Base-by-base conservation (phyloP, 2,797 vertebrate genomes). In the Poecilia velifera region DNA sequence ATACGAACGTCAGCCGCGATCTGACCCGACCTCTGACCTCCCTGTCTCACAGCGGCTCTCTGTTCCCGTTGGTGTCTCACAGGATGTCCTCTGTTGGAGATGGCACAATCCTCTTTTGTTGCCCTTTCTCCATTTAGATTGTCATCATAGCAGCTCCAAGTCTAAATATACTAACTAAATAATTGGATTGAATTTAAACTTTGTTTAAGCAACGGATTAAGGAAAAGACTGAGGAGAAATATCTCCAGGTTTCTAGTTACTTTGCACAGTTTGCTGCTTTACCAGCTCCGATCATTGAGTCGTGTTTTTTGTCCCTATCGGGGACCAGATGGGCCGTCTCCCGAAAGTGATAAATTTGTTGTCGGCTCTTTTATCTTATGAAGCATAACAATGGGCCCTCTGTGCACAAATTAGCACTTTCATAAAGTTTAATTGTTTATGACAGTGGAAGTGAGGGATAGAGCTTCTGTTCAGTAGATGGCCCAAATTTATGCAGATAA, bases 41-140 rank as follows among this genome's bases (percentile, higher is more conserved):
- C 73, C 59, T 45, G 73, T 70, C 81, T 92, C 84, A 94, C 91
- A 90, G 78, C 10, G 78, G 82, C 77, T n/a, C 85, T 88, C 86
- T 93, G 86, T 80, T 90, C 74, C 79, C 45, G 64, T 73, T 79
- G 79, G 75, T 78, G 70, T 80, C 77, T 79, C 51, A 93, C 92
- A 94, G 88, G 81, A 90, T 82, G 71, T 66, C 81, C 84, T 90
- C 90, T 90, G 93, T 93, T 84, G 9, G 49, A 57, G 20, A 84
- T 77, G 78, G 83, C 77, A 41, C 3, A 2, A 47, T 62, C 73
- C 70, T 78, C 70, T 64, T 62, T 68, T 84, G 76, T 62, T 55
- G 76, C 72, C 57, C 31, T 59, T 68, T 43, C 81, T 78, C 22
- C 22, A 4, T 82, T 76, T 73, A 36, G 72, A 59, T 10, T 71